Evolutionary conservation across 1,140 invertebrate species (phyloP).

Genomic region (Achatina immaculata): DNA sequence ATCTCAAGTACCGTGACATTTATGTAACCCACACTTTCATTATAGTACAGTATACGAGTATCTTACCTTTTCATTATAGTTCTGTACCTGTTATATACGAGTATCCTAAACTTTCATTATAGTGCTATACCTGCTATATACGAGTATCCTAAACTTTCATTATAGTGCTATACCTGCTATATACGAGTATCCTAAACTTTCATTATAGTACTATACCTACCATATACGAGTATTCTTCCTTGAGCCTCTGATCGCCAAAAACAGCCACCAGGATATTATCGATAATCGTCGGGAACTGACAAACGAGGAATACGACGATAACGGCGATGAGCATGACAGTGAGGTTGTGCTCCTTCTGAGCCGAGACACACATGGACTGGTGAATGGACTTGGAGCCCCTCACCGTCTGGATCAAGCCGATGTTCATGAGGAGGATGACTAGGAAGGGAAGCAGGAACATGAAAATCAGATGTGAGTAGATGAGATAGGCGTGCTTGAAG

Average conservation of each 20-base stretch:
- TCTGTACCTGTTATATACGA: no score
- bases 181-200: no score
- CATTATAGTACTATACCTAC: background rate
- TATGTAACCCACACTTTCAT: no score
- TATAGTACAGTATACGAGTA: no score
- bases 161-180: no score
- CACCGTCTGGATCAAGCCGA: conserved; percentile 80
- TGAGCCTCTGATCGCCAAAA: conserved; percentile 74
- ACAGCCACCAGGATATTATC: conserved; percentile 65
- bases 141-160: no score
- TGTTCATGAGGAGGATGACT: conserved; percentile 80
- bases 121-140: no score
- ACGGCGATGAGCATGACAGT: conserved; percentile 84
- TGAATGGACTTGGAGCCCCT: conserved; percentile 73
- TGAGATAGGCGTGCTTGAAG: conserved; percentile 78
- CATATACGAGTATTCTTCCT: conserved; percentile 70
- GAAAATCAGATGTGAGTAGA: conserved; percentile 78
- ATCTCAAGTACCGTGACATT: no score
- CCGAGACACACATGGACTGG: conserved; percentile 57
- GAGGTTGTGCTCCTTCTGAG: conserved; percentile 77
- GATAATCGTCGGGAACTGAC: conserved; percentile 77
- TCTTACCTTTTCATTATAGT: no score
- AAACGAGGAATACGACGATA: conserved; percentile 81
- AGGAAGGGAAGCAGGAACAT: conserved; percentile 78
- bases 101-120: no score